phyloP scores from a whole-genome alignment of 2,888 invertebrate genomes.

The Hartigia nigra region DNA sequence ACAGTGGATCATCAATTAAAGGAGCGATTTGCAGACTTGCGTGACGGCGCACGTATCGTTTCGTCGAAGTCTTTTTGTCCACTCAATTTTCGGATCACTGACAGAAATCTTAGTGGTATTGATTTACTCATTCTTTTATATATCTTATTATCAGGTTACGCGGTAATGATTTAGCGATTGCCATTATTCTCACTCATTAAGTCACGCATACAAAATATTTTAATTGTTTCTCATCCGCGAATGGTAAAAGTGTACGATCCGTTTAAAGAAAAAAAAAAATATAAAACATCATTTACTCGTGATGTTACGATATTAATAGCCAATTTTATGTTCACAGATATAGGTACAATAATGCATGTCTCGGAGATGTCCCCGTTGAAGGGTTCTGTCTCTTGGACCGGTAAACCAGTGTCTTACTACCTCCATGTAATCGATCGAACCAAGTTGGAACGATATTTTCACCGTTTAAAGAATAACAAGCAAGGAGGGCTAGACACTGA shows the following conservation, averaged over 20 bases:
- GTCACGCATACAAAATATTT: neutral
- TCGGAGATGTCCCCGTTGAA: slow-evolving; percentile 94
- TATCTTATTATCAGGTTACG: neutral
- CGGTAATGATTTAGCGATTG: neutral
- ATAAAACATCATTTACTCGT: neutral
- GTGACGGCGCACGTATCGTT: slow-evolving; percentile 95
- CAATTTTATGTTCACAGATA: slow-evolving; percentile 71
- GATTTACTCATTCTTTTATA: neutral
- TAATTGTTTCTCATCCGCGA: neutral
- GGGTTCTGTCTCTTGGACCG: slow-evolving; percentile 99
- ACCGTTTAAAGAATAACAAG: slow-evolving; percentile 84
- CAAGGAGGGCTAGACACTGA: slow-evolving; percentile 58
- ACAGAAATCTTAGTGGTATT: slow-evolving; percentile 91
- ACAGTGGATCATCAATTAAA: slow-evolving; percentile 97
- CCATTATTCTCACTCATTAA: neutral
- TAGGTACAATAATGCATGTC: slow-evolving; percentile 99
- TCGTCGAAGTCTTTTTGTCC: slow-evolving; percentile 99
- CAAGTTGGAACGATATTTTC: slow-evolving; percentile 96
- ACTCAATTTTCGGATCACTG: slow-evolving; percentile 97
- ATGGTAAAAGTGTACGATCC: neutral
- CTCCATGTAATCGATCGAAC: slow-evolving; percentile 98
- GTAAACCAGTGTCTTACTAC: slow-evolving; percentile 98
- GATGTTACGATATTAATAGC: neutral
- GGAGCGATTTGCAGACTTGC: slow-evolving; percentile 94
- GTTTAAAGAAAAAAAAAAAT: neutral